These are phyloP conservation scores for Pseudochirops cupreus DNA, from an alignment of 2,797 vertebrate species.

Conservation along the genomic window DNA sequence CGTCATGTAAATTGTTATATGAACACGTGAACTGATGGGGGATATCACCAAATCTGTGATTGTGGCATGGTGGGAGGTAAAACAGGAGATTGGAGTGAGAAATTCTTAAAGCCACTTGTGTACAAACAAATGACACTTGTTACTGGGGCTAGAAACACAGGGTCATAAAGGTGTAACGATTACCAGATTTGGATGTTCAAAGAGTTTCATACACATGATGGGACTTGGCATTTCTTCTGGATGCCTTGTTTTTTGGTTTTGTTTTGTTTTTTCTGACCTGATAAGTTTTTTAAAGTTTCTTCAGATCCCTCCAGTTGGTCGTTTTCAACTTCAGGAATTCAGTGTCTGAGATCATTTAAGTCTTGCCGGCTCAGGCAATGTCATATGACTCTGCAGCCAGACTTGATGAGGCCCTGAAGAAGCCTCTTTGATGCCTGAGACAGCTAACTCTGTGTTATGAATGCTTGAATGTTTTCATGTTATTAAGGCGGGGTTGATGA, in stretches of 20 bases:
- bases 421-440: slow-evolving; percentile 6
- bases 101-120: background rate
- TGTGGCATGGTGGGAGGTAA: background rate
- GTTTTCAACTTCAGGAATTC: slow-evolving; percentile 50
- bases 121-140: background rate
- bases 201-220: background rate
- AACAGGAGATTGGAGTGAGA: background rate
- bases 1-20: background rate
- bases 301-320: slow-evolving; percentile 65
- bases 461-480: background rate
- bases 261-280: too few species aligned
- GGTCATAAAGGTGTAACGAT: background rate
- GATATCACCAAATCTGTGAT: background rate
- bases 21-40: background rate
- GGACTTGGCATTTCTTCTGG: background rate
- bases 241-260: background rate
- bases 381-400: slow-evolving; percentile 48
- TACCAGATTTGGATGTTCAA: background rate
- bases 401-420: background rate
- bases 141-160: background rate
- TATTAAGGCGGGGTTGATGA: background rate
- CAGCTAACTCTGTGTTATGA: background rate
- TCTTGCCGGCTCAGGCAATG: slow-evolving; percentile 37
- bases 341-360: slow-evolving; percentile 33
- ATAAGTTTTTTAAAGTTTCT: slow-evolving; percentile 47